phyloP scores from a whole-genome alignment of 2,888 invertebrate species.

The Eumacrocentrus americanus region DNA sequence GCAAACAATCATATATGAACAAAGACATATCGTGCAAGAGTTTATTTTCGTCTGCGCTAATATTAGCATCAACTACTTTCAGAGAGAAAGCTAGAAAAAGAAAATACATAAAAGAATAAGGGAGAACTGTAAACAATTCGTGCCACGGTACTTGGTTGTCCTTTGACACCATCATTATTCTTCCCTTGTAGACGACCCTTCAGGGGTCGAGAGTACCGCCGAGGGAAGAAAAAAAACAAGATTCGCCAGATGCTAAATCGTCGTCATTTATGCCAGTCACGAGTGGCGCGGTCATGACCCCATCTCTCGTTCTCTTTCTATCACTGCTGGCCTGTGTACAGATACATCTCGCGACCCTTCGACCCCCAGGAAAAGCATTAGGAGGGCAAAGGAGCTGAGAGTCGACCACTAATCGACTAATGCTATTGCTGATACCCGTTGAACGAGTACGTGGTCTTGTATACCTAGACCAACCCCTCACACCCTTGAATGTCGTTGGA shows the following conservation, averaged over 20 bases:
- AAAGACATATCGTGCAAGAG: not conserved
- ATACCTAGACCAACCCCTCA: not conserved
- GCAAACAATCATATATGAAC: no score
- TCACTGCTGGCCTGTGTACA: not conserved
- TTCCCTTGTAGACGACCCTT: slow-evolving; percentile 5
- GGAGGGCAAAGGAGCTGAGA: not conserved
- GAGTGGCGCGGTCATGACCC: slow-evolving; percentile 34
- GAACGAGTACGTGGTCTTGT: slow-evolving; percentile 17
- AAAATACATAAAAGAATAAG: not conserved
- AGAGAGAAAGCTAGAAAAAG: not conserved
- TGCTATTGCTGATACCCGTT: slow-evolving; percentile 16
- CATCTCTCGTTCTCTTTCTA: slow-evolving; percentile 5
- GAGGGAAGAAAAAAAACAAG: not conserved
- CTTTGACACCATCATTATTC: slow-evolving; percentile 22
- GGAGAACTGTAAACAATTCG: slow-evolving; percentile 19
- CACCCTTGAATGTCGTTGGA: slow-evolving; percentile 20
- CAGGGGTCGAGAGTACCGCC: not conserved
- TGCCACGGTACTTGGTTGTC: slow-evolving; percentile 6
- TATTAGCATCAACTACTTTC: slow-evolving; percentile 22
- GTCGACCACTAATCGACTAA: slow-evolving; percentile 26
- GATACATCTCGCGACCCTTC: not conserved
- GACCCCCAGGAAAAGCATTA: not conserved
- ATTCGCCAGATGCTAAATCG: slow-evolving; percentile 24
- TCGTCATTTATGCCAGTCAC: slow-evolving; percentile 26
- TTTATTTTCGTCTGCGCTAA: slow-evolving; percentile 26